Evolutionary conservation across 2,113 vertebrate species (phyloP).

Genomic region (Sylvilagus bachmani): DNA sequence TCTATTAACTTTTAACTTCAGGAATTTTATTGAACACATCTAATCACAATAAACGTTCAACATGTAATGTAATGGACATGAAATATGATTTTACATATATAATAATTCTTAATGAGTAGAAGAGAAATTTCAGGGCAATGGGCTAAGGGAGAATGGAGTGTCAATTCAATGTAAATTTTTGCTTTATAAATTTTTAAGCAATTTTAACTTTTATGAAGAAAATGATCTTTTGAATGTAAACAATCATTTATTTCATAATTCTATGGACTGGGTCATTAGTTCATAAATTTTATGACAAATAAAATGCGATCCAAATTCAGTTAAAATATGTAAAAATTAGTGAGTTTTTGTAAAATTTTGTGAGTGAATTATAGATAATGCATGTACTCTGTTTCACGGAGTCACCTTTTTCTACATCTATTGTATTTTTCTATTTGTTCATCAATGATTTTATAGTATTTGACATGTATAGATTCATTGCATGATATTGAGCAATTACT

Average conservation of each 20-base stretch:
- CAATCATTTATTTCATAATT: neutral
- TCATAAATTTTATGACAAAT: neutral
- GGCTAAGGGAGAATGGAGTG: neutral
- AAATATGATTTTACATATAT: neutral
- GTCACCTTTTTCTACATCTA: neutral
- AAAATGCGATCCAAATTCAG: neutral
- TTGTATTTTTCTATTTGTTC: neutral
- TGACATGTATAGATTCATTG: neutral
- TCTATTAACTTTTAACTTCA: no score
- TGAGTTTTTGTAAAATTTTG: neutral
- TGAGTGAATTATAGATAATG: neutral
- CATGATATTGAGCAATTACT: neutral
- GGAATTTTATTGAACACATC: neutral
- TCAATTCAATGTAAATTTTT: neutral
- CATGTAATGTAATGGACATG: neutral
- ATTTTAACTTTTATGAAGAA: neutral
- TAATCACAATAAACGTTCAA: neutral
- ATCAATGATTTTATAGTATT: neutral
- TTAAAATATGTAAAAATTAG: neutral
- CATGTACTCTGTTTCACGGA: neutral
- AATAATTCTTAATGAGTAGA: neutral
- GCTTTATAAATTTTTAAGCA: neutral
- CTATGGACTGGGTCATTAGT: neutral
- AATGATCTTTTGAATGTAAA: neutral
- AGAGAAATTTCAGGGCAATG: neutral